phyloP scores from a whole-genome alignment of 2,113 vertebrate species.

The Athene noctua region DNA sequence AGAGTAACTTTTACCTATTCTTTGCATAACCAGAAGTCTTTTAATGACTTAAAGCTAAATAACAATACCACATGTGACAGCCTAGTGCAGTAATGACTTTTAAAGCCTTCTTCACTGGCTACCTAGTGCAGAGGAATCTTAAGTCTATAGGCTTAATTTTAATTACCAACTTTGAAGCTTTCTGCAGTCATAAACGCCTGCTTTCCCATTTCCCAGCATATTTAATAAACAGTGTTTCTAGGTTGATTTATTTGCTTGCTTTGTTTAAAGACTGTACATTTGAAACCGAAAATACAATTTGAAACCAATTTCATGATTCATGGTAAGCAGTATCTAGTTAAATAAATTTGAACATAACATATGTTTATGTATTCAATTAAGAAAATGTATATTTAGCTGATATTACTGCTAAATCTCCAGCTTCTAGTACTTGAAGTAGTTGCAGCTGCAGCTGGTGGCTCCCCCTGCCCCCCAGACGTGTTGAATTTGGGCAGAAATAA shows the following conservation, averaged over 20 bases:
- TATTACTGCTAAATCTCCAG: neutral
- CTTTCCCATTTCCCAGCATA: neutral
- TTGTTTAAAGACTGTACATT: neutral
- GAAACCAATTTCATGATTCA: neutral
- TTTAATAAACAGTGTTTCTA: neutral
- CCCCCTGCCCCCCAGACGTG: fast-evolving
- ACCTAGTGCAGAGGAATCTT: neutral
- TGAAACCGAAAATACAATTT: neutral
- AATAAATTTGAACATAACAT: neutral
- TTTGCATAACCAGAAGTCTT: neutral
- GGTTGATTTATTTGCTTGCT: neutral
- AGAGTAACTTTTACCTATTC: neutral
- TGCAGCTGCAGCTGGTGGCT: neutral
- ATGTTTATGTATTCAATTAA: neutral
- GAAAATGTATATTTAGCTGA: neutral
- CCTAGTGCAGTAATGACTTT: neutral
- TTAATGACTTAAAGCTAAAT: neutral
- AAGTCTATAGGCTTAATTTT: neutral
- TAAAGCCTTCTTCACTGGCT: fast-evolving
- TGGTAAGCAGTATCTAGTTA: neutral
- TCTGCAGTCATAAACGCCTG: neutral
- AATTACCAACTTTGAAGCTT: neutral
- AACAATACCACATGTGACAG: neutral
- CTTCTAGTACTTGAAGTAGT: neutral
- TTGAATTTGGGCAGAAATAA: neutral